A percentile compares a stretch with the other conserved stretches of the same genome.
These are phyloP conservation scores for Ooceraea biroi DNA, from an alignment of 1,140 invertebrate species.

Conservation along the genomic window DNA sequence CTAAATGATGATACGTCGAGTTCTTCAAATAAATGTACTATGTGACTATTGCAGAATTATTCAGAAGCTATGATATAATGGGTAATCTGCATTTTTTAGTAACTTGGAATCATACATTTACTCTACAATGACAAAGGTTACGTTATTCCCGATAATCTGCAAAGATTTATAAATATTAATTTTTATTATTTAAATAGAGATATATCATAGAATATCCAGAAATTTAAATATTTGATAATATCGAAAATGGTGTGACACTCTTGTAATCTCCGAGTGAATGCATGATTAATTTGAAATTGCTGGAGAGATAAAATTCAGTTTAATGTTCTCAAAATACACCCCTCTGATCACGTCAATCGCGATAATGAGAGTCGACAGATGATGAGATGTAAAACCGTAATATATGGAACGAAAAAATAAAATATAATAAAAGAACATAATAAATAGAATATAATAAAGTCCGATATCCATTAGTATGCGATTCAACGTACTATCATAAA, in stretches of 20 bases:
- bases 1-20: neutral
- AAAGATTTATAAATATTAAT: neutral
- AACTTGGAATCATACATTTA: neutral
- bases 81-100: neutral
- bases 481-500: neutral
- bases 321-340: conserved; percentile 9
- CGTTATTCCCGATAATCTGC: neutral
- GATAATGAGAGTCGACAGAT: neutral
- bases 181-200: conserved; percentile 2
- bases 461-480: neutral
- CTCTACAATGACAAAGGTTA: neutral
- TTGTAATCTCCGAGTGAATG: conserved; percentile 8
- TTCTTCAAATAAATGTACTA: neutral
- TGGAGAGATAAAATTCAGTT: conserved; percentile 26
- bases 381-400: conserved; percentile 32
- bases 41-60: too few species aligned
- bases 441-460: conserved; percentile 4
- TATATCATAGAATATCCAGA: neutral
- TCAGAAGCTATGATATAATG: too few species aligned
- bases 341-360: conserved; percentile 13
- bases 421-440: conserved; percentile 10
- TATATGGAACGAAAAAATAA: neutral
- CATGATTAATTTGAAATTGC: conserved; percentile 26
- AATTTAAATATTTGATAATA: conserved; percentile 25
- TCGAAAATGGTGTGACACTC: neutral